These are phyloP conservation scores for Apodemia duryi DNA, from an alignment of 2,888 invertebrate species.

Conservation along the genomic window DNA sequence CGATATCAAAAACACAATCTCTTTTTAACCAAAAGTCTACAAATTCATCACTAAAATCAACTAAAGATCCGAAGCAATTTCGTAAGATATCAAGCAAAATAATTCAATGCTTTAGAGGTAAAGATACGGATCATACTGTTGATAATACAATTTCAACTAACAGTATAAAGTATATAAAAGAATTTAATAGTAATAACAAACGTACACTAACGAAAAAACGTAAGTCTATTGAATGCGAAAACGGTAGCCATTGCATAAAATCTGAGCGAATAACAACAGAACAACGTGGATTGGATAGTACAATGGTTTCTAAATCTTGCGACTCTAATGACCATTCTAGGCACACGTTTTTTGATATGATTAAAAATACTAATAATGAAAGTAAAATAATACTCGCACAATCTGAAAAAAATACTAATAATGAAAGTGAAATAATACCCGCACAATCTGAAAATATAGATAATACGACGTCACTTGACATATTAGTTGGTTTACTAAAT, in stretches of 20 bases:
- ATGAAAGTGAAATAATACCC: background rate
- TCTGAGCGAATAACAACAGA: background rate
- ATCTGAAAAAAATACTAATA: constrained; percentile 26
- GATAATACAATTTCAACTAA: constrained; percentile 5
- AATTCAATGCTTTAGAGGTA: constrained; percentile 35
- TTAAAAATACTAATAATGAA: constrained; percentile 15
- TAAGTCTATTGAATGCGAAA: background rate
- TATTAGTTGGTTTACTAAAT: constrained; percentile 59
- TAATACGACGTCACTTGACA: constrained; percentile 58
- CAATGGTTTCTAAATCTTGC: background rate
- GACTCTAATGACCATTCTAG: background rate
- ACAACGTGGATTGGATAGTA: constrained; percentile 2
- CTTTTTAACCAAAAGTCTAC: background rate
- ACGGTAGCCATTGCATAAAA: background rate
- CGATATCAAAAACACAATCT: background rate
- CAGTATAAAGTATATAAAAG: constrained; percentile 10
- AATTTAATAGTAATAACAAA: background rate
- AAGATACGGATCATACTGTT: background rate
- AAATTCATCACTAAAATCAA: background rate
- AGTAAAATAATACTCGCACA: constrained; percentile 6
- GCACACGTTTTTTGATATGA: background rate
- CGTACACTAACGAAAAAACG: background rate
- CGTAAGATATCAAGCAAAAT: constrained; percentile 31
- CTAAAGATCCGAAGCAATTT: background rate
- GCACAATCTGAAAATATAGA: constrained; percentile 36